Conservation (phyloP, 1,140 invertebrate species). For the Bradysia coprophila region DNA sequence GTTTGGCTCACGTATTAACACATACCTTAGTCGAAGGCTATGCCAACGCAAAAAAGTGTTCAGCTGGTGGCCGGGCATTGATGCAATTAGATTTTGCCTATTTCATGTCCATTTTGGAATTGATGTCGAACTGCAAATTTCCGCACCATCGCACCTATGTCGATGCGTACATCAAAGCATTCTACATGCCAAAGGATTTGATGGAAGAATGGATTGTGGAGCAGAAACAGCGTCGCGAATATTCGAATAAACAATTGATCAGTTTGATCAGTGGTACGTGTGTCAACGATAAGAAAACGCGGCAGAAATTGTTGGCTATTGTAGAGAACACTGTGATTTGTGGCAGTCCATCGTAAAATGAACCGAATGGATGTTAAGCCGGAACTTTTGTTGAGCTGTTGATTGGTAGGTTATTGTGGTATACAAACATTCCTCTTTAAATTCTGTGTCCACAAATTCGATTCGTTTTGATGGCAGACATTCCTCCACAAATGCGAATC, state of each 20-base stretch:
- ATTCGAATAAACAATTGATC: slow-evolving; percentile 70
- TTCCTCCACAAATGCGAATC: too few species aligned
- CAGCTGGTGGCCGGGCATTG: slow-evolving; percentile 83
- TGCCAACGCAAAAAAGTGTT: slow-evolving; percentile 81
- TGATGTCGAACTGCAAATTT: slow-evolving; percentile 61
- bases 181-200: slow-evolving; percentile 74
- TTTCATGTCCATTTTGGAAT: slow-evolving; percentile 78
- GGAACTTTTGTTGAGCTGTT: too few species aligned
- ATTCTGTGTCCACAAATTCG: too few species aligned
- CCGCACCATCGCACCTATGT: slow-evolving; percentile 81
- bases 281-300: slow-evolving; percentile 72
- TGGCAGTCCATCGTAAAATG: too few species aligned
- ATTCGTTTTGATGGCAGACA: too few species aligned
- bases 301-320: slow-evolving; percentile 54
- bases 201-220: slow-evolving; percentile 79
- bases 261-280: slow-evolving; percentile 71
- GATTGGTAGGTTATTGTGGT: too few species aligned
- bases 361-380: too few species aligned
- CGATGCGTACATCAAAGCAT: slow-evolving; percentile 90
- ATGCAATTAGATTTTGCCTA: slow-evolving; percentile 98
- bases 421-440: too few species aligned
- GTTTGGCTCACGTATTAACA: slow-evolving; percentile 64
- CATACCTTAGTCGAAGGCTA: slow-evolving; percentile 87
- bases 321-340: too few species aligned
- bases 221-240: slow-evolving; percentile 51